phyloP scores from a whole-genome alignment of 2,113 vertebrate species.

The Eonycteris spelaea region DNA sequence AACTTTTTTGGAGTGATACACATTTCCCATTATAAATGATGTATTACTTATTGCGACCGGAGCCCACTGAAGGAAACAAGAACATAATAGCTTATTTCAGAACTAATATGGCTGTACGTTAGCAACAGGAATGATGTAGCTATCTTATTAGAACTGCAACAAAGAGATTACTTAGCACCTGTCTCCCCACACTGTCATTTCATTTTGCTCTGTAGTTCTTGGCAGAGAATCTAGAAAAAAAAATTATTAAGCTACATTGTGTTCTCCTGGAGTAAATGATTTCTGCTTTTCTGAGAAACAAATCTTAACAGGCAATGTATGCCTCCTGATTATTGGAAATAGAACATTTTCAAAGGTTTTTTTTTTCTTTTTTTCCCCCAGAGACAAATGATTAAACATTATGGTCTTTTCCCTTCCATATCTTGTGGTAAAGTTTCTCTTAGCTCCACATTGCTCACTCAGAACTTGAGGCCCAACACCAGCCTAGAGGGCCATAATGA shows the following conservation, averaged over 20 bases:
- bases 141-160: conserved; percentile 68
- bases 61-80: conserved; percentile 52
- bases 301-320: conserved; percentile 39
- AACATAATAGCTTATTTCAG: conserved; percentile 59
- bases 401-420: neutral
- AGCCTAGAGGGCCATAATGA: neutral
- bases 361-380: neutral
- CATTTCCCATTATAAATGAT: conserved; percentile 60
- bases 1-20: conserved; percentile 32
- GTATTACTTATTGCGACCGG: conserved; percentile 37
- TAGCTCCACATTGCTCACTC: neutral
- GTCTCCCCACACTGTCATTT: conserved; percentile 63
- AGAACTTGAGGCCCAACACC: neutral
- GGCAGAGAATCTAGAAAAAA: conserved; percentile 64
- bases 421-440: neutral
- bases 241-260: conserved; percentile 21
- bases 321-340: conserved; percentile 36
- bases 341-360: neutral
- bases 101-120: conserved; percentile 47
- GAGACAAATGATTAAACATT: neutral
- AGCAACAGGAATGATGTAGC: conserved; percentile 57
- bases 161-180: conserved; percentile 64
- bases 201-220: conserved; percentile 64
- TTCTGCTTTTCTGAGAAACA: conserved; percentile 57
- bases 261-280: conserved; percentile 54